Evolutionary conservation across 2,888 invertebrate genomes (phyloP), one percentile per base, ranked within the genome.

Genomic region (Liodrosophila aerea): DNA sequence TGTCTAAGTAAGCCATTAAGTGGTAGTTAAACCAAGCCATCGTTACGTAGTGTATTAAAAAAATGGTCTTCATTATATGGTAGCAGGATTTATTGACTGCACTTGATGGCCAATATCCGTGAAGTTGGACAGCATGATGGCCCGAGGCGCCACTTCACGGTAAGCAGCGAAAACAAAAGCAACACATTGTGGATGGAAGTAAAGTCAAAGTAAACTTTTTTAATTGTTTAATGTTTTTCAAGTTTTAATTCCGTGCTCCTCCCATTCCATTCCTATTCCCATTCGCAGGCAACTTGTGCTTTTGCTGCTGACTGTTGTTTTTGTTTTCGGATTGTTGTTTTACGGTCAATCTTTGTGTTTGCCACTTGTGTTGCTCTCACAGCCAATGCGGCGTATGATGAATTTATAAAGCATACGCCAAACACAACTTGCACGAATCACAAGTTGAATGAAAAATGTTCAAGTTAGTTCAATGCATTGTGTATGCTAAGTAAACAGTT

Each of bases 141-240:
- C 33, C 7, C 5, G 13, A 27, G 43, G 37, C 9, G 15, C 13
- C 27, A 44, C 43, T 60, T 16, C 41, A 62, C 16, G 40, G 36
- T 45, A 45, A 29, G 50, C 15, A 31, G 39, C 47, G 50, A 40
- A 49, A 37, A 52, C 56, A 68, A 62, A 46, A 63, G 34, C 49
- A 41, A 30, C 7, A 39, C 45, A 37, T 65, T 51, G 53, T 29
- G 30, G 56, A 52, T 29, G 30, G 56, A 52, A 56, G 33, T 50
- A 43, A 64, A 44, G 13, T 39, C 37, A 61, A 56, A 40, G 44
- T 51, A 54, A 83, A 83, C 80, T 83, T 83, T 22, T 75, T 73
- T 83, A 83, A 78, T 78, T 82, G 83, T 68, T 75, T 64, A 78
- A 78, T 75, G 78, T 75, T 82, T 47, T 29, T 45, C 60, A 73